A percentile compares a stretch with the other conserved stretches of the same genome.
Conservation (phyloP, 2,888 invertebrate species). For the Phortica okadai region DNA sequence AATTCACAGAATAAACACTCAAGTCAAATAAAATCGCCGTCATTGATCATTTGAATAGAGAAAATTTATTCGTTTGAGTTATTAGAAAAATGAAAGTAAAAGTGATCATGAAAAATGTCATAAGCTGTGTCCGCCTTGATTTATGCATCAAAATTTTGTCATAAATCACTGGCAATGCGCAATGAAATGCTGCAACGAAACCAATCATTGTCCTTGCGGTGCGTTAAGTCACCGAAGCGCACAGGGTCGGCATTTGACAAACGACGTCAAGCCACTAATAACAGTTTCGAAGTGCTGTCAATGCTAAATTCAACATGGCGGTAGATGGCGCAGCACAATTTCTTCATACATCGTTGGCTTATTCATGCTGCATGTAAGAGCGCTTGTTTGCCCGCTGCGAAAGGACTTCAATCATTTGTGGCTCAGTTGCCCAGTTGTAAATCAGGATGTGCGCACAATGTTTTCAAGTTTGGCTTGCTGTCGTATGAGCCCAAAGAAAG, state of each 20-base stretch:
- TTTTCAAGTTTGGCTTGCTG: not conserved
- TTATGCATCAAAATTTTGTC: constrained; percentile 19
- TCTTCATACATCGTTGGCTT: not conserved
- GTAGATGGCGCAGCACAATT: not conserved
- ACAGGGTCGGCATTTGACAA: constrained; percentile 15
- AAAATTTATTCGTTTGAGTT: not conserved
- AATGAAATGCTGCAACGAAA: not conserved
- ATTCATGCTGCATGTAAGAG: not conserved
- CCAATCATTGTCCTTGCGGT: constrained; percentile 13
- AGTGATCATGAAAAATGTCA: not conserved
- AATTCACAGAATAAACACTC: no score
- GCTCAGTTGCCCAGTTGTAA: not conserved
- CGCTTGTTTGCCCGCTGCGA: not conserved
- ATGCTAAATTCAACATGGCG: not conserved
- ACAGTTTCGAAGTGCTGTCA: constrained; percentile 20
- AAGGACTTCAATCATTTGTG: constrained; percentile 13
- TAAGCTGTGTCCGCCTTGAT: not conserved
- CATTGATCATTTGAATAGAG: not conserved
- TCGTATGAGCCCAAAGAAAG: not conserved
- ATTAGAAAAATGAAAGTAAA: not conserved
- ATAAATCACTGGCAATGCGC: constrained; percentile 20
- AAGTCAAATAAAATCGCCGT: no score
- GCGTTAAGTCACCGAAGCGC: not conserved
- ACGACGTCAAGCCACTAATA: constrained; percentile 31
- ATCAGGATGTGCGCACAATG: no score